phyloP scores from a whole-genome alignment of 1,140 invertebrate species.

The Trypoxylus dichotomus region DNA sequence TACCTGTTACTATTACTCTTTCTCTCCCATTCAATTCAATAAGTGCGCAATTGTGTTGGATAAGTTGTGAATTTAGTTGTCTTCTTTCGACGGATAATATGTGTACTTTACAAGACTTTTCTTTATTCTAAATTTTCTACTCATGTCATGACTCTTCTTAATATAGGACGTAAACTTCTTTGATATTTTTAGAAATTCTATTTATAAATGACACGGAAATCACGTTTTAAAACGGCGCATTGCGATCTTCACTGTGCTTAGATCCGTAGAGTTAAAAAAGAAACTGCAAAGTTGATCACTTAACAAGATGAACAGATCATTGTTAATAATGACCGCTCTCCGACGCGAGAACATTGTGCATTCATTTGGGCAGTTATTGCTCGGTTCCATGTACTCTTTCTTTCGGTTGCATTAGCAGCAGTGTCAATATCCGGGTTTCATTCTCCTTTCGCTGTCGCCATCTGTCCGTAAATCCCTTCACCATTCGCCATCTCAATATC shows the following conservation, averaged over 20 bases:
- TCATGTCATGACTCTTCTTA: too few relatives aligned
- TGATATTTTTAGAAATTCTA: not conserved
- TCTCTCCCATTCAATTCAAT: too few relatives aligned
- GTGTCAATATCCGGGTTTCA: constrained; percentile 21
- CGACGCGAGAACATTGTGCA: constrained; percentile 2
- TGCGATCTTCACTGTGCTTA: not conserved
- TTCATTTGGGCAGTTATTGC: not conserved
- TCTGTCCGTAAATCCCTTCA: constrained; percentile 24
- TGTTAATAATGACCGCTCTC: constrained; percentile 14
- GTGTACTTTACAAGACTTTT: too few relatives aligned
- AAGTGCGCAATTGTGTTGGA: too few relatives aligned
- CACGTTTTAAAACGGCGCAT: not conserved
- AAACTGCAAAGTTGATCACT: constrained; percentile 1
- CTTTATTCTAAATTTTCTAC: too few relatives aligned
- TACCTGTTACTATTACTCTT: too few relatives aligned
- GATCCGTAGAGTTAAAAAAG: not conserved
- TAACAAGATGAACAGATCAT: constrained; percentile 22
- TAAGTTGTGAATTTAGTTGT: too few relatives aligned
- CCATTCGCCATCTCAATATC: not conserved
- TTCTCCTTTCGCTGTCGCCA: constrained; percentile 14
- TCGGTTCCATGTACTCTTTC: constrained; percentile 6
- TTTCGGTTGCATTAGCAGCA: constrained; percentile 7
- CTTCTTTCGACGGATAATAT: too few relatives aligned
- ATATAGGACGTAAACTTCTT: not conserved
- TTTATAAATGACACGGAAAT: not conserved